Base-by-base conservation (phyloP, 1,140 invertebrate genomes). In the Caerostris darwini region DNA sequence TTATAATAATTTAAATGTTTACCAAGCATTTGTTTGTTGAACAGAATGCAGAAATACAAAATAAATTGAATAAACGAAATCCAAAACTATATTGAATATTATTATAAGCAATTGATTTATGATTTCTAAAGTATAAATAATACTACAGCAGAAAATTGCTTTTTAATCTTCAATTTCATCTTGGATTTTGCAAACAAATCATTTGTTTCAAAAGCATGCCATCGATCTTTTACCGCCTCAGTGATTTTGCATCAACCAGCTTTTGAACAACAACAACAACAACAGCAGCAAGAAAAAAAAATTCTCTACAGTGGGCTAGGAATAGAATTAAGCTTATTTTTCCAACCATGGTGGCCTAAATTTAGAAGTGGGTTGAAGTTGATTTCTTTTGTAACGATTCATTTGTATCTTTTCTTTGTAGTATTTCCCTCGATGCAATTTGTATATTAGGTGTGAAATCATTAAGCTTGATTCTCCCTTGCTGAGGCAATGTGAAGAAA, bases 301-400 rank as follows among this genome's bases (percentile, higher is more conserved):
- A 34, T 3, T 34, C 10, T 12, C 19, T 50, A 19, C 19, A 77
- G 50, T 50, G 19, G 34, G 50, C 69, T 77, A 77, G 34, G 69
- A 77, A 77, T 77, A 77, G 10, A 77, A 77, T 77, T 34, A 53
- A 53, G 69, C 69, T 12, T 12, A 77, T 77, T 77, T 77, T 77
- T 50, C 34, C 34, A 34, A 50, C 50, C 50, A 77, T 77, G 71
- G 53, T 77, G 71, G 71, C 71, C 71, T 77, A 77, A 50, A 77
- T 77, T 77, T 77, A 77, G 71, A 77, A 77, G 34, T 77, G 34
- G 71, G 71, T 77, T 77, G 71, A 77, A 77, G 71, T 53, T 77
- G 7, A 53, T 53, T 77, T 77, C 19, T 77, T 77, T 77, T 77
- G 50, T 50, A 77, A 77, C 34, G 53, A 50, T 12, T 34, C 34